phyloP scores from a whole-genome alignment of 1,140 invertebrate genomes.

The Daktulosphaira vitifoliae region DNA sequence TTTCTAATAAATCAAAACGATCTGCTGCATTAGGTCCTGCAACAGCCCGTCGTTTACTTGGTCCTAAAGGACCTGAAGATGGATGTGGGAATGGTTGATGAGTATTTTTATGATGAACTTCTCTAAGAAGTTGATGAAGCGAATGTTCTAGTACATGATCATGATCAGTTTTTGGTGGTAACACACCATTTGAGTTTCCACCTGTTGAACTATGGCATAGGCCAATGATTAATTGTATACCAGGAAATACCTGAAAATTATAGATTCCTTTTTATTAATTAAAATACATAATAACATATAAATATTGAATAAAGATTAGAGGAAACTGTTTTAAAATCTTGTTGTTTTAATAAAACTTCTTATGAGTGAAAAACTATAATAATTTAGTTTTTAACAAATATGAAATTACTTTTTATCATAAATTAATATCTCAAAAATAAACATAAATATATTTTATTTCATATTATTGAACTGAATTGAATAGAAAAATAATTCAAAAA shows the following conservation, averaged over 20 bases:
- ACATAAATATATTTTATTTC: no score
- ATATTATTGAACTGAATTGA: background rate
- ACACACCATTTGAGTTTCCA: slow-evolving; percentile 44
- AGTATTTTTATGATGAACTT: slow-evolving; percentile 85
- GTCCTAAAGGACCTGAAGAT: slow-evolving; percentile 79
- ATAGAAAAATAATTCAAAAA: slow-evolving; percentile 25
- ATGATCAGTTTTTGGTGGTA: slow-evolving; percentile 63
- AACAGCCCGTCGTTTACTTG: slow-evolving; percentile 76
- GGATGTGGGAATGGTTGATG: slow-evolving; percentile 92
- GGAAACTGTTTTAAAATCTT: background rate
- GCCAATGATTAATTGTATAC: slow-evolving; percentile 76
- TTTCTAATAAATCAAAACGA: slow-evolving; percentile 73
- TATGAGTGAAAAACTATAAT: no score
- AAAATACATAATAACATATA: background rate
- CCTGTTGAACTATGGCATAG: slow-evolving; percentile 65
- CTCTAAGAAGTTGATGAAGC: slow-evolving; percentile 81
- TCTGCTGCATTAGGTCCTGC: slow-evolving; percentile 85
- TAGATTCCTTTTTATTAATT: background rate
- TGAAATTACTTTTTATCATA: background rate
- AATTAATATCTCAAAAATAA: background rate
- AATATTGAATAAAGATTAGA: background rate
- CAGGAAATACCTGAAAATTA: slow-evolving; percentile 67
- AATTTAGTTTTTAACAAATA: no score
- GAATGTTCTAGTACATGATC: slow-evolving; percentile 95
- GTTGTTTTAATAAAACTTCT: no score